Conservation (phyloP, 2,888 invertebrate species). For the Mythimna vitellina region DNA sequence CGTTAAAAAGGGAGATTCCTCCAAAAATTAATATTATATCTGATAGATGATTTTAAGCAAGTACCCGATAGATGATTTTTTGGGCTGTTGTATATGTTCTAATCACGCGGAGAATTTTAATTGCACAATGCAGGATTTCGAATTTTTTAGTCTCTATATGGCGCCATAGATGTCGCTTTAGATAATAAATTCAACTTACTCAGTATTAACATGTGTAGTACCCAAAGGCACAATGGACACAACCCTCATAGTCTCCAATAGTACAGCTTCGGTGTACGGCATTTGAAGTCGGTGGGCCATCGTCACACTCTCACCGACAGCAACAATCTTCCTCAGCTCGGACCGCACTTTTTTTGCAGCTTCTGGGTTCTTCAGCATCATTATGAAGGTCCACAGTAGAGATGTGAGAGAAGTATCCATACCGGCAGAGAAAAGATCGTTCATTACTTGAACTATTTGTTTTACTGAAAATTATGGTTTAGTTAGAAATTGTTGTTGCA, state of each 20-base stretch:
- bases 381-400: slow-evolving; percentile 95
- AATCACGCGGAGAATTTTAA: too few species aligned
- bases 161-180: too few species aligned
- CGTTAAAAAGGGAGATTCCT: too few species aligned
- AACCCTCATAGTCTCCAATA: slow-evolving; percentile 94
- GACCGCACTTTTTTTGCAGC: slow-evolving; percentile 93
- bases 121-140: too few species aligned
- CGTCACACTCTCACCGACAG: slow-evolving; percentile 92
- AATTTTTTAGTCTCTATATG: too few species aligned
- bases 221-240: slow-evolving; percentile 96
- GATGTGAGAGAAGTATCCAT: slow-evolving; percentile 97
- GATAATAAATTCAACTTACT: slow-evolving; percentile 89
- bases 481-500: not conserved
- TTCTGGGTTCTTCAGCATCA: slow-evolving; percentile 94
- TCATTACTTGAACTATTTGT: slow-evolving; percentile 96
- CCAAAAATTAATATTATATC: too few species aligned
- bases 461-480: slow-evolving; percentile 89
- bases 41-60: too few species aligned
- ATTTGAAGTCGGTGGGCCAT: slow-evolving; percentile 93
- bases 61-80: too few species aligned
- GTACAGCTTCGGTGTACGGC: slow-evolving; percentile 95
- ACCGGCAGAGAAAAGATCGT: slow-evolving; percentile 96
- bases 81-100: too few species aligned
- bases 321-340: slow-evolving; percentile 94
- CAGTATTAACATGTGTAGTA: slow-evolving; percentile 95